Base-by-base conservation (phyloP, 2,113 vertebrate genomes). In the Dendropsophus ebraccatus region DNA sequence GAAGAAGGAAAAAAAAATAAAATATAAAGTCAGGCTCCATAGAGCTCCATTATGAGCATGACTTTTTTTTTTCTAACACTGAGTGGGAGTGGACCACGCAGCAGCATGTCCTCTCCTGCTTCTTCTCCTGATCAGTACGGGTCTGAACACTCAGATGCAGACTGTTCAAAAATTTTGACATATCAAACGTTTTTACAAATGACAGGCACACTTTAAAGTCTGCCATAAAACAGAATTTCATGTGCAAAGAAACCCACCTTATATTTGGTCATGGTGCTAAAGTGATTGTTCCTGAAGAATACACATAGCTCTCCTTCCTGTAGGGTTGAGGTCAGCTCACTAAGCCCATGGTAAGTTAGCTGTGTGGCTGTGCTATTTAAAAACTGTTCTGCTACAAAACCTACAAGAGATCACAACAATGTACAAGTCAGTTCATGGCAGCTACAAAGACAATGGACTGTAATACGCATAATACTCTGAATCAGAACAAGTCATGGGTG, bases 251-350 rank as follows among this genome's bases (percentile, higher is more conserved):
- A 54, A 32, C 87, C 84, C 92, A 99, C 98, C 97, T 99, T 97
- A 91, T 96, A 96, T 92, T 99, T 99, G 92, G 97, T 99, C 97
- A 99, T 99, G 92, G 98, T 99, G 94, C 98, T 99, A 91, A 99
- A 99, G 94, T 99, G 98, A 94, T 99, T 99, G 92, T 99, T 99
- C 92, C 98, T 97, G 93, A 99, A 99, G 93, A 99, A 99, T 85
- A 99, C 98, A 79, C 98, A 98, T 79, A 99, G 95, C 87, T 99
- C 98, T 92, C 97, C 97, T 91, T 99, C 98, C 92, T 99, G 96
- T 70, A 99, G 96, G 1, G 96, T 95, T 90, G 97, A 96, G 9
- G 97, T 99, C 89, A 99, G 93, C 91, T 99, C 98, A 91, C 98
- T 99, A 30, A 99, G 91, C 88, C 98, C 98, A 70, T 99, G 98